Percentiles rank a stretch among this genome's conserved stretches.
These are phyloP conservation scores for Mimas tiliae DNA, from an alignment of 2,888 invertebrate genomes.

Conservation along the genomic window DNA sequence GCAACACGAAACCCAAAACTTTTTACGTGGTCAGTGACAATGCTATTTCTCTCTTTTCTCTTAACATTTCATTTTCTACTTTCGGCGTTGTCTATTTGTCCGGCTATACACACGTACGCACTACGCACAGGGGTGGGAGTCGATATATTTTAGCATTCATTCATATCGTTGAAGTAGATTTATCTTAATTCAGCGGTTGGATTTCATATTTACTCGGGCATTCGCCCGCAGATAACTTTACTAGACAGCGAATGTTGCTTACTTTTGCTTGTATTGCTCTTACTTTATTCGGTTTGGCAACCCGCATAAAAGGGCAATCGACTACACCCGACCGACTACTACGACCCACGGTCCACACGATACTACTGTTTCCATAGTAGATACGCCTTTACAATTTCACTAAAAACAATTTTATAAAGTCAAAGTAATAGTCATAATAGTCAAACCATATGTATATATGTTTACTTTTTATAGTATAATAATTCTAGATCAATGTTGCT, in stretches of 20 bases:
- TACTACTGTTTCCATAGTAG: not conserved
- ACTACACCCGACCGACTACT: too few species aligned
- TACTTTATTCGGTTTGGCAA: constrained; percentile 74
- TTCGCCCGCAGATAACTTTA: constrained; percentile 77
- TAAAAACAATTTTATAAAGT: not conserved
- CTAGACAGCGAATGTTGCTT: constrained; percentile 60
- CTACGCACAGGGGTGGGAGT: constrained; percentile 10
- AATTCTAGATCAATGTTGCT: not conserved
- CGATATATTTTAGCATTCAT: constrained; percentile 39
- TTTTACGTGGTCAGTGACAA: constrained; percentile 83
- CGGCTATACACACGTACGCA: constrained; percentile 16
- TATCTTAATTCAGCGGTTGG: constrained; percentile 58
- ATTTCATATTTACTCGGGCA: constrained; percentile 71
- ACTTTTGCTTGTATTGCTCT: constrained; percentile 56
- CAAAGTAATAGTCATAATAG: not conserved
- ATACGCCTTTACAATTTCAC: not conserved
- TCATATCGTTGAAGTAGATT: constrained; percentile 55
- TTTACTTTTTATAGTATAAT: not conserved
- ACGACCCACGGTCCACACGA: not conserved
- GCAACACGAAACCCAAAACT: constrained; percentile 81
- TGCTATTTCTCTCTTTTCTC: constrained; percentile 77
- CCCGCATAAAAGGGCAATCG: constrained; percentile 65
- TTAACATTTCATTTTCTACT: constrained; percentile 76
- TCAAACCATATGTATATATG: too few species aligned
- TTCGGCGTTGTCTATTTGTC: constrained; percentile 59